A percentile compares a stretch with the other conserved stretches of the same genome.
These are phyloP conservation scores for Peromyscus maniculatus DNA, from an alignment of 2,113 vertebrate genomes.

Conservation along the genomic window DNA sequence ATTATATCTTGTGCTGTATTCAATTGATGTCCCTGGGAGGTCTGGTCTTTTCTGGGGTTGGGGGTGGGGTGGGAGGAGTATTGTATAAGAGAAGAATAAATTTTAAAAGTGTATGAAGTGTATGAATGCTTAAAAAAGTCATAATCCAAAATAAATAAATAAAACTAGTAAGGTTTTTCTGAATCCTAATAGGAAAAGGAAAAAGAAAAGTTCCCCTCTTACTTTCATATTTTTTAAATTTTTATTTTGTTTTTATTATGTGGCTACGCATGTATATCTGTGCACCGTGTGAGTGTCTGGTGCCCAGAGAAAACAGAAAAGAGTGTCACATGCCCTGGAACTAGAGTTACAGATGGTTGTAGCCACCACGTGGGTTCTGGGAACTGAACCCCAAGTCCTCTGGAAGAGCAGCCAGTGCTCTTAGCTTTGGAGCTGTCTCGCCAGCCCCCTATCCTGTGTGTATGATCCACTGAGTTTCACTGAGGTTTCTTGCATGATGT, in stretches of 20 bases:
- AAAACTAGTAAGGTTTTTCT: not conserved
- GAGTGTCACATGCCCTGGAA: not conserved
- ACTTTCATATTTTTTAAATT: not conserved
- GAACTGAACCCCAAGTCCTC: not conserved
- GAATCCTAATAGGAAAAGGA: not conserved
- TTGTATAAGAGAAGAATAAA: not conserved
- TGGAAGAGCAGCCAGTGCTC: not conserved
- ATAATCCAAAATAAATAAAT: not conserved
- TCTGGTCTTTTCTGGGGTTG: not conserved
- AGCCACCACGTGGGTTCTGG: not conserved
- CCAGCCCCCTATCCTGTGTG: not conserved
- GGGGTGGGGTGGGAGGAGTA: not conserved
- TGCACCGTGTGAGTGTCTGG: not conserved
- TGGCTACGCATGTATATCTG: not conserved
- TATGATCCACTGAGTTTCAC: not conserved
- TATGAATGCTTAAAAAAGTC: not conserved
- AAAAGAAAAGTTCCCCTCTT: not conserved
- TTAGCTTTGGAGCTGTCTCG: not conserved
- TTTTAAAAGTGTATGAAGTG: not conserved
- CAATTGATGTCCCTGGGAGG: not conserved
- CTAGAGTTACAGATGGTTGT: not conserved
- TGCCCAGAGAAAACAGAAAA: not conserved
- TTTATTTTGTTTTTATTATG: not conserved
- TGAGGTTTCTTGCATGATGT: not conserved
- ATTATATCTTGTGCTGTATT: not conserved